Percentiles rank a stretch among this genome's conserved stretches.
phyloP scores from a whole-genome alignment of 2,113 vertebrate species.

The Aegypius monachus region DNA sequence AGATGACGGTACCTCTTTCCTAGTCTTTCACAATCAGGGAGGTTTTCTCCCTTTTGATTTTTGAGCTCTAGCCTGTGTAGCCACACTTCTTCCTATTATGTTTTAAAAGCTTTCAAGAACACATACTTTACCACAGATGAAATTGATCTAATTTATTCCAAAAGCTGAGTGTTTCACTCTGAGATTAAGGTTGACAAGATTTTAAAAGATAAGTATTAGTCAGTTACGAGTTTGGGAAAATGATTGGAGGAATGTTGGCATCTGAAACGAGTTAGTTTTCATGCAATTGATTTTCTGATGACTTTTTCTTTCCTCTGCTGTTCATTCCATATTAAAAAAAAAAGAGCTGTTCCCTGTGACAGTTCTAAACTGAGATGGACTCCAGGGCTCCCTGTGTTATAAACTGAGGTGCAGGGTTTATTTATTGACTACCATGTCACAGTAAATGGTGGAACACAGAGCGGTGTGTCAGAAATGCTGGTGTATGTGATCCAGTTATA shows the following conservation, averaged over 20 bases:
- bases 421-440: background rate
- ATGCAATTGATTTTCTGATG: background rate
- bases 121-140: background rate
- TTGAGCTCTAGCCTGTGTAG: background rate
- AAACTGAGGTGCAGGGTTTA: background rate
- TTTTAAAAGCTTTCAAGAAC: background rate
- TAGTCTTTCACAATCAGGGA: background rate
- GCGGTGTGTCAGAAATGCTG: background rate
- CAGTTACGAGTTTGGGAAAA: background rate
- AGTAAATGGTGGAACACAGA: background rate
- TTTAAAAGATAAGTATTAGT: background rate
- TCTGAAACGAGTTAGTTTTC: background rate
- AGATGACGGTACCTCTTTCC: background rate
- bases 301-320: background rate
- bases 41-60: background rate
- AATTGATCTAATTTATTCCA: background rate
- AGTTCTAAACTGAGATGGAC: background rate
- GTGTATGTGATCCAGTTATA: background rate
- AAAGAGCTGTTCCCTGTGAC: background rate
- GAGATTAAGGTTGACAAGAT: background rate
- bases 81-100: background rate
- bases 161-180: background rate
- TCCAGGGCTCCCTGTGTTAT: background rate
- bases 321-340: background rate
- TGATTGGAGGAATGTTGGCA: background rate